Conservation (phyloP, 1,140 invertebrate species). For the Zaprionus ghesquierei region DNA sequence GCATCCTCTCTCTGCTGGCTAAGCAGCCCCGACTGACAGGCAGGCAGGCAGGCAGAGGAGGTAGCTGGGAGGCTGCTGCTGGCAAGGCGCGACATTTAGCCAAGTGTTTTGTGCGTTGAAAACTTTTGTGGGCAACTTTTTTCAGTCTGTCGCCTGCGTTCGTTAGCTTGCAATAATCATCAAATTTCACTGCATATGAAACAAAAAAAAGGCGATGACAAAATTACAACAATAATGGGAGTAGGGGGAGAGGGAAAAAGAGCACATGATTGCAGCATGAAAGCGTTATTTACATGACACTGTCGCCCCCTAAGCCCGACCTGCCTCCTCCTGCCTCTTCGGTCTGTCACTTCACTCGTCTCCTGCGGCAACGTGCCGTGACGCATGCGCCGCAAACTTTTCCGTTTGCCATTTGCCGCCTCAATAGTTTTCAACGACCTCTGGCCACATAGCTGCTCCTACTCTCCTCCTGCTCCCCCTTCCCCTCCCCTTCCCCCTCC, state of each 20-base stretch:
- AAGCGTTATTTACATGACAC: slow-evolving; percentile 72
- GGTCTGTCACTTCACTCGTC: not conserved
- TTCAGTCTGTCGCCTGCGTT: slow-evolving; percentile 22
- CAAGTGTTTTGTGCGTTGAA: slow-evolving; percentile 23
- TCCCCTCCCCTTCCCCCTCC: not conserved
- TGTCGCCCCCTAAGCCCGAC: not conserved
- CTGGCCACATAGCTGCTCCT: not conserved
- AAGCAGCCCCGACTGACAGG: not conserved
- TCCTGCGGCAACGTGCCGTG: slow-evolving; percentile 24
- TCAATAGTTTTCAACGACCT: slow-evolving; percentile 63
- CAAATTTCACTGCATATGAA: slow-evolving; percentile 78
- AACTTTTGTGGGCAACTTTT: slow-evolving; percentile 67
- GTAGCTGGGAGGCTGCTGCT: slow-evolving; percentile 19
- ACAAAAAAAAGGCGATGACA: slow-evolving; percentile 62
- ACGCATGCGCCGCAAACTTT: slow-evolving; percentile 73
- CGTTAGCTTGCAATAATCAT: slow-evolving; percentile 60
- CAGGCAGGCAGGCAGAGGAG: slow-evolving; percentile 45
- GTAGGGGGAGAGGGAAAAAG: not conserved
- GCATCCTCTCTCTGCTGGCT: not conserved
- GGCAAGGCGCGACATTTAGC: slow-evolving; percentile 51
- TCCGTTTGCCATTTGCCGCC: slow-evolving; percentile 75
- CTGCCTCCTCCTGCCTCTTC: not conserved
- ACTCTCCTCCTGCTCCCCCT: not conserved
- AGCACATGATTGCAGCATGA: slow-evolving; percentile 73
- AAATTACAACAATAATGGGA: slow-evolving; percentile 28